Conservation (phyloP, 2,888 invertebrate species). For the Microctonus aethiopoides region DNA sequence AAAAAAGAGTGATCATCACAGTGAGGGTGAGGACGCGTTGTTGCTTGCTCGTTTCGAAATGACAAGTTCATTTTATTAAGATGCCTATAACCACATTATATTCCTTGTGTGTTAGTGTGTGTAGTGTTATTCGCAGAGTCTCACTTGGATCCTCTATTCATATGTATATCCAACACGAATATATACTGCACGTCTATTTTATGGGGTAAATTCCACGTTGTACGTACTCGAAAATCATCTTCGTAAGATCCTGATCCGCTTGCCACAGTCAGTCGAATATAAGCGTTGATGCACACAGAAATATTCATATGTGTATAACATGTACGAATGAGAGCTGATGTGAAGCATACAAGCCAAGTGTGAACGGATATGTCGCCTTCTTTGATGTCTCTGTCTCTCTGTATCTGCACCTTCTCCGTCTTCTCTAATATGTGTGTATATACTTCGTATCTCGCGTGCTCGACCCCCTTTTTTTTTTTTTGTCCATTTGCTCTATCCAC, state of each 20-base stretch:
- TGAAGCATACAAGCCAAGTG: slow-evolving; percentile 50
- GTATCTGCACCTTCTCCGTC: slow-evolving; percentile 32
- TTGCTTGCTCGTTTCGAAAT: slow-evolving; percentile 55
- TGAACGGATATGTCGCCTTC: slow-evolving; percentile 65
- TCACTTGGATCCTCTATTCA: slow-evolving; percentile 42
- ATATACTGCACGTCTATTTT: slow-evolving; percentile 22
- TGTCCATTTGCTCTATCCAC: slow-evolving; percentile 7
- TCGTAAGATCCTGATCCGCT: slow-evolving; percentile 24
- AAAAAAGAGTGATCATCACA: slow-evolving; percentile 33
- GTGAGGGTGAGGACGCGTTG: slow-evolving; percentile 31
- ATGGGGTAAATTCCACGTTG: slow-evolving; percentile 12
- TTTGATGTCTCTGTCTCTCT: slow-evolving; percentile 59
- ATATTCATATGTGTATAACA: slow-evolving; percentile 16
- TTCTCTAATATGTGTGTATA: too few relatives aligned
- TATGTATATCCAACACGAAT: slow-evolving; percentile 1
- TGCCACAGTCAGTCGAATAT: slow-evolving; percentile 20
- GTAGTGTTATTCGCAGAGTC: slow-evolving; percentile 52
- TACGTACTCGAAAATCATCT: slow-evolving; percentile 5
- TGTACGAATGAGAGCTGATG: slow-evolving; percentile 30
- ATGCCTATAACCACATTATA: slow-evolving; percentile 57
- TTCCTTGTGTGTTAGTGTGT: slow-evolving; percentile 54
- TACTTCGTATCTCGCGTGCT: slow-evolving; percentile 35
- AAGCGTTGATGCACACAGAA: slow-evolving; percentile 31
- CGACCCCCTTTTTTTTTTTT: slow-evolving; percentile 26
- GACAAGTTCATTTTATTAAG: slow-evolving; percentile 65